Conservation (phyloP, 2,888 invertebrate species). For the Tubulanus polymorphus region DNA sequence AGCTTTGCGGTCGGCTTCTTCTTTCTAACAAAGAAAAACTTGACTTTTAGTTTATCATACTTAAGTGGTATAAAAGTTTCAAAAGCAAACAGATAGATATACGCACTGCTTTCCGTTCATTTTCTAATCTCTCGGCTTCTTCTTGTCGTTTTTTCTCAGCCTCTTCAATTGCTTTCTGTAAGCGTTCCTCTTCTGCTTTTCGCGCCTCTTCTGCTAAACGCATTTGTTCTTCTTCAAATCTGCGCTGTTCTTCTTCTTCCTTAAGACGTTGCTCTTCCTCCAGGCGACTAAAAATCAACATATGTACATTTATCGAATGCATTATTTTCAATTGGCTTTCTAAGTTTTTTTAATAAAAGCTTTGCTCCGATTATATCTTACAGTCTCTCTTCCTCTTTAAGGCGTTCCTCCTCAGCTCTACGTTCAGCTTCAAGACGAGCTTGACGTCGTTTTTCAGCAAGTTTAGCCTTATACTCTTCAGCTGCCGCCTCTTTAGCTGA, state of each 20-base stretch:
- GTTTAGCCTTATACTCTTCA: conserved; percentile 87
- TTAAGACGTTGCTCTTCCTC: conserved; percentile 68
- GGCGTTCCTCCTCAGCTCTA: conserved; percentile 80
- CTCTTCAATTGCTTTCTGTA: conserved; percentile 75
- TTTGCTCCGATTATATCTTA: conserved; percentile 39
- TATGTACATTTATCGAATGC: too few relatives aligned
- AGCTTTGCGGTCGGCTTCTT: conserved; percentile 69
- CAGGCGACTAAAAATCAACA: conserved; percentile 67
- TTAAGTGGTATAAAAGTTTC: too few relatives aligned
- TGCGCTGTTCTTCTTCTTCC: conserved; percentile 80
- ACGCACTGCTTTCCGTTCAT: conserved; percentile 42
- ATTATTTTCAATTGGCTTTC: too few relatives aligned
- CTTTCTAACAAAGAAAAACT: conserved; percentile 54
- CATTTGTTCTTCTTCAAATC: conserved; percentile 73
- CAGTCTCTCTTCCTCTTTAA: conserved; percentile 56
- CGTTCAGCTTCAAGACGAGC: conserved; percentile 88
- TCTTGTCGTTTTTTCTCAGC: conserved; percentile 66
- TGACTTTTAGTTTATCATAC: too few relatives aligned
- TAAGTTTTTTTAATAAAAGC: too few relatives aligned
- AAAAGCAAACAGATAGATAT: too few relatives aligned
- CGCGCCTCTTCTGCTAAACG: conserved; percentile 68
- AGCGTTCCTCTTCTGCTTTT: conserved; percentile 77
- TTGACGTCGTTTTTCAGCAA: conserved; percentile 81
- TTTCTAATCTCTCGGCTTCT: conserved; percentile 57
- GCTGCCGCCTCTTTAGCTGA: conserved; percentile 22